Evolutionary conservation across 2,113 vertebrate genomes (phyloP).

Genomic region (Euleptes europaea): DNA sequence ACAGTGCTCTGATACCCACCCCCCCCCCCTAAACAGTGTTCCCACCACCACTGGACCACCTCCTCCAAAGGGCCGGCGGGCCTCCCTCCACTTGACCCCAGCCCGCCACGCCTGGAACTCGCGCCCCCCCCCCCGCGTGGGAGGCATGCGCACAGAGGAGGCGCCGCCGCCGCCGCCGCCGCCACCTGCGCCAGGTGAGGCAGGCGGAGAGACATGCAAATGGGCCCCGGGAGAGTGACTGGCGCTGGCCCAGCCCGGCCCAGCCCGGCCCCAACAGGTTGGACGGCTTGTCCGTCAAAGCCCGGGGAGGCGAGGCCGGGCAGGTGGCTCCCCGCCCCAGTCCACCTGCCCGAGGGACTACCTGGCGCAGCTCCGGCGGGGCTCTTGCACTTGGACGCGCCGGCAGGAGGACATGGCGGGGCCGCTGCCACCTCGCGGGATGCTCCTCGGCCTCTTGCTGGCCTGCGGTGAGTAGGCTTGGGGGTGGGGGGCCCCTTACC

Average conservation of each 20-base stretch:
- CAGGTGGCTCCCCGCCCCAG: not conserved
- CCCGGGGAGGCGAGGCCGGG: not conserved
- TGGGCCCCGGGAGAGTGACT: not conserved
- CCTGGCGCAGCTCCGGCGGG: not conserved
- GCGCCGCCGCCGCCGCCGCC: too few relatives aligned
- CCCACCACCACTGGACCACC: too few relatives aligned
- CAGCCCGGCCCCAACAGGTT: slow-evolving; percentile 12
- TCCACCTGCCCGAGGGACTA: slow-evolving; percentile 4
- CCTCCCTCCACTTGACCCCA: too few relatives aligned
- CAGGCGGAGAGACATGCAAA: not conserved
- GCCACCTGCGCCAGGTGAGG: slow-evolving; percentile 5
- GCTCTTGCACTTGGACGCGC: not conserved
- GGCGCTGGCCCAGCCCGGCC: not conserved
- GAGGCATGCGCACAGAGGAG: not conserved
- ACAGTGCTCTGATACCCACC: too few relatives aligned
- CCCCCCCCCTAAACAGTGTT: too few relatives aligned
- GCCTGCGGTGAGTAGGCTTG: not conserved
- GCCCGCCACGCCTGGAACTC: too few relatives aligned
- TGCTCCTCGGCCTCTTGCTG: not conserved
- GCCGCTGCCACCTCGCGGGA: not conserved
- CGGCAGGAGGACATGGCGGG: not conserved
- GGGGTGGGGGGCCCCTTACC: too few relatives aligned
- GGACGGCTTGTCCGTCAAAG: not conserved
- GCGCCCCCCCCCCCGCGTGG: too few relatives aligned
- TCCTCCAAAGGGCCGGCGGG: too few relatives aligned